Percentiles rank a stretch among this genome's conserved stretches.
phyloP scores from a whole-genome alignment of 1,140 invertebrate genomes.

The Solenopsis fugax region DNA sequence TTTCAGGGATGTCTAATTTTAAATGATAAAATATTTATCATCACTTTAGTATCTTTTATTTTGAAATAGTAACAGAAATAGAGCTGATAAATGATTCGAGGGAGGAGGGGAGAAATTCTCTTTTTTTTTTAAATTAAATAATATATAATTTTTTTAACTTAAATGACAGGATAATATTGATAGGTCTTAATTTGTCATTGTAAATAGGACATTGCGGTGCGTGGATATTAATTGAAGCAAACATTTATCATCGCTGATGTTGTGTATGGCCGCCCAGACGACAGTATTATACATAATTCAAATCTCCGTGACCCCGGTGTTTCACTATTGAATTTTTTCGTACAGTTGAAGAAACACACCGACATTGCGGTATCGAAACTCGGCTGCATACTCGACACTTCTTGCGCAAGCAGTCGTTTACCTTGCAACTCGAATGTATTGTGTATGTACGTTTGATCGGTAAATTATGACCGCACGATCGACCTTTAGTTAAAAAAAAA shows the following conservation, averaged over 20 bases:
- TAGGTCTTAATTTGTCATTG: background rate
- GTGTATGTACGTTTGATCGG: background rate
- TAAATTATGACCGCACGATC: conserved; percentile 33
- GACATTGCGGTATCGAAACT: conserved; percentile 60
- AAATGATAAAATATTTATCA: background rate
- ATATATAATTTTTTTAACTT: background rate
- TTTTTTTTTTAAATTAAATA: background rate
- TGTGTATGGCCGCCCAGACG: background rate
- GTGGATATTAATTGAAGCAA: background rate
- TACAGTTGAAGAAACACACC: conserved; percentile 40
- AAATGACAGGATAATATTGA: background rate
- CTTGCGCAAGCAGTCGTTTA: conserved; percentile 65
- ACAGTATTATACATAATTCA: conserved; percentile 32
- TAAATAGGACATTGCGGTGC: background rate
- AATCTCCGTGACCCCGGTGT: conserved; percentile 22
- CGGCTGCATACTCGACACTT: conserved; percentile 27
- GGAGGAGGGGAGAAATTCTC: too few species aligned
- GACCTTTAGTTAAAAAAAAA: background rate
- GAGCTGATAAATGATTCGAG: background rate
- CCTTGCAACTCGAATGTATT: conserved; percentile 54
- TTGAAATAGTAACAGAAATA: background rate
- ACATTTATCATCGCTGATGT: conserved; percentile 12
- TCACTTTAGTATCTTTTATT: background rate
- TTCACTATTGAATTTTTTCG: conserved; percentile 48
- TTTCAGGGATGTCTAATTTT: background rate